Evolutionary conservation across 2,797 vertebrate genomes (phyloP), one percentile per base, ranked within the genome.

Genomic region (Uromys caudimaculatus): DNA sequence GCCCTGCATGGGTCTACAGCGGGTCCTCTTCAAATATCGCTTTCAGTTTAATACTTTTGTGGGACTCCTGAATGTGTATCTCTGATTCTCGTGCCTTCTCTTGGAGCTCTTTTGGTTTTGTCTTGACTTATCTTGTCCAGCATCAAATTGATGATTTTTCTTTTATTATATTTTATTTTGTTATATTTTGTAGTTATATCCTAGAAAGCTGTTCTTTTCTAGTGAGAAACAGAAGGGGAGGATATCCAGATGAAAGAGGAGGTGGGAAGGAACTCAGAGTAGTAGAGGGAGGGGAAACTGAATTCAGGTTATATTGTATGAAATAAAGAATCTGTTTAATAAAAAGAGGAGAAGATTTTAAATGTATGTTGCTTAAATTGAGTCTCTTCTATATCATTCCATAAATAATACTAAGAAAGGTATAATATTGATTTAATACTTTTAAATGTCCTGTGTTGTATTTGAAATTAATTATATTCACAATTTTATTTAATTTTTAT

Each of bases 381-480:
- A 6, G 60, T 38, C 32, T 27, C 11, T 86, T 69, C 35, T 3
- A 21, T 73, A 50, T 82, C 0, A 1, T 50, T 77, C 56, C 2
- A 83, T 60, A 92, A 73, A 94, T 76, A 77, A 89, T 23, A 60
- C n/a, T n/a, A n/a, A n/a, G n/a, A n/a, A n/a, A n/a, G n/a, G n/a
- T n/a, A n/a, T n/a, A n/a, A n/a, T 89, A 75, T 21, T 84, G 27
- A 84, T 47, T 93, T 58, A 95, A 76, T 47, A 32, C 89, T 84
- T 58, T 29, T 12, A 81, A 93, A 95, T 90, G 2, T 7, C 29
- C 38, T 35, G 44, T 41, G 9, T 92, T 89, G 6, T 54, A 54
- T 73, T 89, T 77, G 71, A 83, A 82, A 23, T 47, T 73, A 62
- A 32, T 82, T 93, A 79, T 11, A 56, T 6, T 1, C 0, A 71